Conservation (phyloP, 2,797 vertebrate species). For the Sphenopsis melanotis region DNA sequence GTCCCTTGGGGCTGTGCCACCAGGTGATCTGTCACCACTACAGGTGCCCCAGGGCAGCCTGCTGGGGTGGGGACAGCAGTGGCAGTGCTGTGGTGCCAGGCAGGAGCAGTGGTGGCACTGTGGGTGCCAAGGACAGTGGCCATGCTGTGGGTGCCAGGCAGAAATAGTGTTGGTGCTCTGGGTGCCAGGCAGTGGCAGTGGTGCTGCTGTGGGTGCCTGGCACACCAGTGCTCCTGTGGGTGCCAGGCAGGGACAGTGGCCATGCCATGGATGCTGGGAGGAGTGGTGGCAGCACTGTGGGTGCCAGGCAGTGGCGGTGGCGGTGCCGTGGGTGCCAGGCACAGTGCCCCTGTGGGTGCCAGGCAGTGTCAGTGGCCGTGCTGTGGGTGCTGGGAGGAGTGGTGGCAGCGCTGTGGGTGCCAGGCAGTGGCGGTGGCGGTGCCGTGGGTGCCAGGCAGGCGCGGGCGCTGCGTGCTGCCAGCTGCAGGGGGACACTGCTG, state of each 20-base stretch:
- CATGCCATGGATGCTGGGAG: background rate
- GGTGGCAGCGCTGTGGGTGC: fast-evolving
- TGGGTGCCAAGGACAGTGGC: too few relatives aligned
- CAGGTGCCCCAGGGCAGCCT: fast-evolving
- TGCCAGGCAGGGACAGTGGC: too few relatives aligned
- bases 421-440: fast-evolving
- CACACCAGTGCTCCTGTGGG: too few relatives aligned
- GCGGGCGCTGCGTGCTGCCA: fast-evolving
- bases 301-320: background rate
- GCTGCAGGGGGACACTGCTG: background rate
- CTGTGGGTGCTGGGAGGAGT: too few relatives aligned
- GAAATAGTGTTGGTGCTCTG: too few relatives aligned
- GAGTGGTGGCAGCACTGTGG: background rate
- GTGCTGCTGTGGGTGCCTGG: too few relatives aligned
- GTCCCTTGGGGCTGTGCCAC: background rate
- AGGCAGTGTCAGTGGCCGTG: background rate
- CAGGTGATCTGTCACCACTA: background rate
- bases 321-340: too few relatives aligned
- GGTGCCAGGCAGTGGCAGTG: too few relatives aligned
- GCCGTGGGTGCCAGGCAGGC: background rate
- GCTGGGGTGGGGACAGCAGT: background rate
- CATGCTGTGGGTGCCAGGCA: too few relatives aligned
- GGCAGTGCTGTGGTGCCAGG: background rate
- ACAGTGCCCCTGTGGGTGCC: background rate
- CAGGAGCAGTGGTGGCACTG: background rate